Evolutionary conservation across 2,113 vertebrate genomes (phyloP), one percentile per base, ranked within the genome.

Genomic region (Meriones unguiculatus): DNA sequence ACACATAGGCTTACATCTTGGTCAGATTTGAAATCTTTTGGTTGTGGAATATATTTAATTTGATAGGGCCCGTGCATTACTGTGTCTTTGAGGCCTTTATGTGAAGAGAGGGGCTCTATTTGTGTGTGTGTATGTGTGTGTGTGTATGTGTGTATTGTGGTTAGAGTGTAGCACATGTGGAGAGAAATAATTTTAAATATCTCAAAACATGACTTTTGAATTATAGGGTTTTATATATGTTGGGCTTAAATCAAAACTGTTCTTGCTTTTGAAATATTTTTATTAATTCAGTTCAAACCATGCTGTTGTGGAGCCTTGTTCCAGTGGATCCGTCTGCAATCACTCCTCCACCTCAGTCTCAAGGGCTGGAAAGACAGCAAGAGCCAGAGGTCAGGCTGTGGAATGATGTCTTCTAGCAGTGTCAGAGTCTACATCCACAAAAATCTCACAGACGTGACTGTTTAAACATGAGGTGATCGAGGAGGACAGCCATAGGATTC

Each of bases 31-130:
- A 92, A 78, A 62, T 15, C 32, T 64, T 25, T 86, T 22, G 67
- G 28, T 35, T 91, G 11, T 89, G 69, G 9, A 38, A 32, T 30
- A 80, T n/a, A 28, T 72, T 91, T 96, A n/a, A 90, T 87, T 78
- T 90, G 52, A 46, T 50, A 70, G 92, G 81, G 38, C 7, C 10
- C 73, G 6, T 41, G n/a, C 54, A 24, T 80, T 82, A 9, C 9
- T 57, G 12, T 30, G 12, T n/a, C 70, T n/a, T 82, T 87, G 85
- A 90, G 20, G 35, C 32, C 75, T 93, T 90, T 86, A 41, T 25
- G 38, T 22, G 35, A 96, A 14, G 9, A 46, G 32, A 92, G 59
- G 25, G 24, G 80, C 73, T 35, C 8, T 41, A n/a, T 46, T 46
- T 46, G 46, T 46, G 46, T 46, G 46, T 46, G 46, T 46, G 46